Base-by-base conservation (phyloP, 2,797 vertebrate species). In the Lerista edwardsae region DNA sequence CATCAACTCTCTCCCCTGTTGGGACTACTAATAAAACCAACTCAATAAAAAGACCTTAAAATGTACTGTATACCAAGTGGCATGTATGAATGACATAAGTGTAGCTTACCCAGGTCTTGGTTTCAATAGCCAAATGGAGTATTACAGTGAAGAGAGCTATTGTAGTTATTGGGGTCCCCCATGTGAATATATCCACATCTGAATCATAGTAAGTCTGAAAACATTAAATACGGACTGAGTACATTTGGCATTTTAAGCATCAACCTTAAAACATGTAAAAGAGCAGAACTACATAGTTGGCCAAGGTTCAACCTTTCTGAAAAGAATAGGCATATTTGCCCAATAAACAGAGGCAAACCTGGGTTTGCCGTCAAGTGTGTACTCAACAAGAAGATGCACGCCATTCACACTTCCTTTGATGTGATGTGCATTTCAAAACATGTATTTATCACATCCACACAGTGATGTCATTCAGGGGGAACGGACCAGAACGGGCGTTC, bases 41-140 rank as follows among this genome's bases (percentile, higher is more conserved):
- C 11, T 29, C 17, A 78, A 29, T 3, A 51, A 12, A 62, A 71
- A 64, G 6, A n/a, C 8, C 1, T 27, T 2, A 14, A 62, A 71
- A 55, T 47, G 44, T 51, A 6, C 36, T 36, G 29, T 29, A 71
- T 11, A 72, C 57, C 12, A 25, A 41, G 8, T 15, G 27, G 29
- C n/a, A 61, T 10, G 6, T 2, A 62, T 31, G n/a, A 59, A 8
- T 36, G 34, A 57, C n/a, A 75, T 36, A 75, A 78, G 65, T 11
- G 61, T 41, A 86, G 31, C 96, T 98, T 94, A 99, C 99, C 99
- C 98, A 99, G 86, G 98, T 99, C 96, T 98, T 99, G 88, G 98
- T 99, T 95, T 99, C 99, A 65, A 99, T 97, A 76, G 98, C 97
- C 94, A 99, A 95, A 93, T 99, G 98, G 77, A 99, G 90, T 87